Percentiles rank a stretch among this genome's conserved stretches.
Evolutionary conservation across 2,888 invertebrate genomes (phyloP).

Genomic region (Elgonia sp.): DNA sequence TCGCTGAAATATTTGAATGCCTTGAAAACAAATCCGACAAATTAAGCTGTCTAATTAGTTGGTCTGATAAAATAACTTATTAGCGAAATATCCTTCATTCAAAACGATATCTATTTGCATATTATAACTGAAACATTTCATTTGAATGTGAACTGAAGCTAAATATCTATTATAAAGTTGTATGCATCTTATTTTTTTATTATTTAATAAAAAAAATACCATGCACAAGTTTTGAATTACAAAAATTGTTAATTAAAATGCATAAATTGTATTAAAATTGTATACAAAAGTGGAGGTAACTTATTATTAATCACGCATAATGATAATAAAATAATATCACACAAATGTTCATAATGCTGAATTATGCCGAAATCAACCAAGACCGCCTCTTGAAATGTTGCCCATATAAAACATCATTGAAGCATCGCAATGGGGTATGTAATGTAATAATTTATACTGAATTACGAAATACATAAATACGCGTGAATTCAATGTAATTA

Average conservation of each 20-base stretch:
- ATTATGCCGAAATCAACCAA: conserved; percentile 37
- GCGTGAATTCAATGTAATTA: conserved; percentile 67
- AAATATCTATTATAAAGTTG: too few relatives aligned
- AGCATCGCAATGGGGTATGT: conserved; percentile 37
- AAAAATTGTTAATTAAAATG: too few relatives aligned
- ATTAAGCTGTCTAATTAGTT: conserved; percentile 65
- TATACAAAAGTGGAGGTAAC: background rate
- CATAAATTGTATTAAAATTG: too few relatives aligned
- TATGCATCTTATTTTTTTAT: too few relatives aligned
- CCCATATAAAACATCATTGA: conserved; percentile 60
- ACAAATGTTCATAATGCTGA: conserved; percentile 33
- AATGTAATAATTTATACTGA: conserved; percentile 56
- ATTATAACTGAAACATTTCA: conserved; percentile 47
- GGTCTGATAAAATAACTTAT: conserved; percentile 51
- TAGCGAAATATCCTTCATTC: conserved; percentile 35
- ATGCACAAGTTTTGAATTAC: too few relatives aligned
- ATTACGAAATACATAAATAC: conserved; percentile 68
- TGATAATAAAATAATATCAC: conserved; percentile 37
- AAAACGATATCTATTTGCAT: conserved; percentile 25
- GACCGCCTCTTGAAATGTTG: conserved; percentile 38
- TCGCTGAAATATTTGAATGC: conserved; percentile 42
- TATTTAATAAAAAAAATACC: too few relatives aligned
- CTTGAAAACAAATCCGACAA: conserved; percentile 59
- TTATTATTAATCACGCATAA: conserved; percentile 40
- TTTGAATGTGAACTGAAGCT: too few relatives aligned